phyloP scores from a whole-genome alignment of 2,113 vertebrate species.

The Chelonoidis abingdonii region DNA sequence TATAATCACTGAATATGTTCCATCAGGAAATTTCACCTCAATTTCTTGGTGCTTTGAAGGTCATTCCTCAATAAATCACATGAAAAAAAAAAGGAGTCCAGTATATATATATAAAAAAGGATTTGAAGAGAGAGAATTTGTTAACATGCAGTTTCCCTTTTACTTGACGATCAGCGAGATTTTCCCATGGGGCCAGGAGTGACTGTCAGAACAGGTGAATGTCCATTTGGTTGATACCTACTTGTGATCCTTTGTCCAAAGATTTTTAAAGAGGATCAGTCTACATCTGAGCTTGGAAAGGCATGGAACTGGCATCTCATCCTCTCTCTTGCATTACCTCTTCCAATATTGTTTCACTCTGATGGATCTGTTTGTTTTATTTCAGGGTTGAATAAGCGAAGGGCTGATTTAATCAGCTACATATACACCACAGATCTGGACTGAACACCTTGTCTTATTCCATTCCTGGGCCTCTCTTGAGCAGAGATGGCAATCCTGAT shows the following conservation, averaged over 20 bases:
- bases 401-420: neutral
- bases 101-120: neutral
- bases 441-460: neutral
- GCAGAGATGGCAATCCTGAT: neutral
- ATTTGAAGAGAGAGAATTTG: neutral
- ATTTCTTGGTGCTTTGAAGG: neutral
- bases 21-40: neutral
- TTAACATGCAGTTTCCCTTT: neutral
- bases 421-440: neutral
- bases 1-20: neutral
- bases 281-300: neutral
- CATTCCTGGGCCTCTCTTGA: neutral
- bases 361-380: neutral
- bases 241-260: neutral
- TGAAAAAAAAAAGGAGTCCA: neutral
- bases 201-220: neutral
- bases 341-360: rapidly evolving
- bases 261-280: neutral
- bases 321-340: neutral
- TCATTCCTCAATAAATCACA: neutral
- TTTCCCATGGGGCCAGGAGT: neutral
- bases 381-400: neutral
- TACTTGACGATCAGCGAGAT: neutral
- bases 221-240: neutral
- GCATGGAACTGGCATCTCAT: neutral